These are phyloP conservation scores for Eulemur mongoz DNA, from an alignment of 2,797 vertebrate species.

Conservation along the genomic window DNA sequence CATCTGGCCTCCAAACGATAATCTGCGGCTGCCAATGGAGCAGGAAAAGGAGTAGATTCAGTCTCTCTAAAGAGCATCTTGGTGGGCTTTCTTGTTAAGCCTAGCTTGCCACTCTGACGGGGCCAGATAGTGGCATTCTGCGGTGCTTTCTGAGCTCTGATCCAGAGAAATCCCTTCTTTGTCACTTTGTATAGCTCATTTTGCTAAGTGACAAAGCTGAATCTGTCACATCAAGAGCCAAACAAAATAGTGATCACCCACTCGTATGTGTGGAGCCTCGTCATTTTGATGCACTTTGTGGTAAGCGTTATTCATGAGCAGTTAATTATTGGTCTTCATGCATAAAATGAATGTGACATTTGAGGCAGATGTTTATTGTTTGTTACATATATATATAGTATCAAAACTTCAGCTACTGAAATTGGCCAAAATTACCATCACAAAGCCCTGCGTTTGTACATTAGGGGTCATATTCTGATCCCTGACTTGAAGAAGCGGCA, in stretches of 20 bases:
- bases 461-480: constrained; percentile 51
- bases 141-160: constrained; percentile 23
- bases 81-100: background rate
- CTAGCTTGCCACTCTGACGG: background rate
- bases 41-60: background rate
- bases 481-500: constrained; percentile 60
- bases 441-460: constrained; percentile 57
- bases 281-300: background rate
- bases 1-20: background rate
- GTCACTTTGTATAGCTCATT: constrained; percentile 63
- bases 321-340: constrained; percentile 74
- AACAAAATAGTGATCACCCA: constrained; percentile 36
- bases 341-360: constrained; percentile 75
- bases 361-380: constrained; percentile 77
- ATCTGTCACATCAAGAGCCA: constrained; percentile 53
- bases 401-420: constrained; percentile 68
- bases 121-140: background rate
- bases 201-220: constrained; percentile 62
- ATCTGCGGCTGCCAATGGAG: background rate
- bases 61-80: background rate
- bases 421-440: constrained; percentile 69
- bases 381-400: constrained; percentile 48
- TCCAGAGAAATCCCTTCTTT: constrained; percentile 1
- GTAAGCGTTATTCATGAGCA: constrained; percentile 46
- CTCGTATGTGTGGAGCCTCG: background rate